Conservation (phyloP, 1,140 invertebrate species). For the Sinella curviseta region DNA sequence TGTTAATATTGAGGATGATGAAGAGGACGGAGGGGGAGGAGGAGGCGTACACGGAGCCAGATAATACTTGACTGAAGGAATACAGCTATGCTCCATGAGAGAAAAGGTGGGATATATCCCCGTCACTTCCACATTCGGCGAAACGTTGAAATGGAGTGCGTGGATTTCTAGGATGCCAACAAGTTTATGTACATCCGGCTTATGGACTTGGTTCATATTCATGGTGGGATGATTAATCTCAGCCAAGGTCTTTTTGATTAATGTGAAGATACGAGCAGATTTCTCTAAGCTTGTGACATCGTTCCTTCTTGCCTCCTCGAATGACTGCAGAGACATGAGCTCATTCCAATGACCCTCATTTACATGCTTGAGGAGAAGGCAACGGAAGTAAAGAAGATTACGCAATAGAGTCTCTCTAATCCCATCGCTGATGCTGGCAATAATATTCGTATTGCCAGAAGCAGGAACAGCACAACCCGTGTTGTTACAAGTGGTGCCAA, state of each 20-base stretch:
- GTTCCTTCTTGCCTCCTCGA: conserved; percentile 31
- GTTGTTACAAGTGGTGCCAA: conserved; percentile 21
- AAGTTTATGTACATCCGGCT: conserved; percentile 51
- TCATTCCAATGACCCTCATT: conserved; percentile 28
- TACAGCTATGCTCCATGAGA: conserved; percentile 53
- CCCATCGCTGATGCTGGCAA: neutral
- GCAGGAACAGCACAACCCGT: neutral
- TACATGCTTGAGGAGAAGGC: conserved; percentile 34
- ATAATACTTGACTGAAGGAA: conserved; percentile 51
- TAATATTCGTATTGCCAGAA: neutral
- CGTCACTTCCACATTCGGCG: conserved; percentile 31
- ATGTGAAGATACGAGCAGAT: conserved; percentile 36
- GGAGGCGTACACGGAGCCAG: conserved; percentile 44
- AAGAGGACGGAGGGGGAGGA: neutral
- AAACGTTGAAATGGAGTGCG: conserved; percentile 45
- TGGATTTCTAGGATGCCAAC: conserved; percentile 53
- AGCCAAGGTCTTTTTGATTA: conserved; percentile 34
- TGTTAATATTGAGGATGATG: neutral
- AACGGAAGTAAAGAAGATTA: conserved; percentile 41
- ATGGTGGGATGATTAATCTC: conserved; percentile 28
- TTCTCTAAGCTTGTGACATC: conserved; percentile 38
- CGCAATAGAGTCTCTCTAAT: conserved; percentile 32
- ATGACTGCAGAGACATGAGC: conserved; percentile 36
- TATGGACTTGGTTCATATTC: conserved; percentile 9
- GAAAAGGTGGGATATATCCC: conserved; percentile 51